A percentile compares a stretch with the other conserved stretches of the same genome.
Evolutionary conservation across 2,888 invertebrate genomes (phyloP).

Genomic region (Drosophila mayaguana): DNA sequence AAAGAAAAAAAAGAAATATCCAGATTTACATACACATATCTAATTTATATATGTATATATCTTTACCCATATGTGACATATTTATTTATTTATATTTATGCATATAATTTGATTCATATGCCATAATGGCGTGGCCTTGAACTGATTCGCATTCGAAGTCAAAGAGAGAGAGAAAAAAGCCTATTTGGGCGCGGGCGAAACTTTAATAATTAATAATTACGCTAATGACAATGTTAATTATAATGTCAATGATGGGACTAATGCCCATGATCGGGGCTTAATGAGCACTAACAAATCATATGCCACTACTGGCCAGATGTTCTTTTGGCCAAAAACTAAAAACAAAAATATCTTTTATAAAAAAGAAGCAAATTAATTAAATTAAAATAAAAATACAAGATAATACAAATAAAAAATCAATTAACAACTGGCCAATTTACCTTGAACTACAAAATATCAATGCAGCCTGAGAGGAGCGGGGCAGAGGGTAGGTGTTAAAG

Average conservation of each 20-base stretch:
- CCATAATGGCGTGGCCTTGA: constrained; percentile 62
- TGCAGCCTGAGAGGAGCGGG: neutral
- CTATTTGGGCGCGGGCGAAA: constrained; percentile 42
- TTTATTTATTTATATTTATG: constrained; percentile 1
- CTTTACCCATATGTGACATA: constrained; percentile 8
- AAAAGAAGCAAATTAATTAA: neutral
- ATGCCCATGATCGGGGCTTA: neutral
- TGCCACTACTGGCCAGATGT: constrained; percentile 45
- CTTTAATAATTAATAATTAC: constrained; percentile 38
- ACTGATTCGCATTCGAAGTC: constrained; percentile 54
- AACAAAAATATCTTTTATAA: neutral
- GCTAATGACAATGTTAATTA: constrained; percentile 17
- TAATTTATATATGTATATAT: constrained; percentile 4
- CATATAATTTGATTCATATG: constrained; percentile 36
- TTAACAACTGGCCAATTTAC: constrained; percentile 47
- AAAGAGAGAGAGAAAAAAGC: neutral
- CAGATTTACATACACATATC: constrained; percentile 44
- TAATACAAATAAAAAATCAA: neutral
- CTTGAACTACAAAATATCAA: constrained; percentile 77
- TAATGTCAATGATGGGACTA: neutral
- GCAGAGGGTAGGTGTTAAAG: neutral
- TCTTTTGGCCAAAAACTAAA: constrained; percentile 32
- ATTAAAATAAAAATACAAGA: neutral
- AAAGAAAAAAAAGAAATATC: constrained; percentile 31
- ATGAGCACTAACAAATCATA: constrained; percentile 3